Evolutionary conservation across 2,113 vertebrate species (phyloP).

Genomic region (Scalopus aquaticus): DNA sequence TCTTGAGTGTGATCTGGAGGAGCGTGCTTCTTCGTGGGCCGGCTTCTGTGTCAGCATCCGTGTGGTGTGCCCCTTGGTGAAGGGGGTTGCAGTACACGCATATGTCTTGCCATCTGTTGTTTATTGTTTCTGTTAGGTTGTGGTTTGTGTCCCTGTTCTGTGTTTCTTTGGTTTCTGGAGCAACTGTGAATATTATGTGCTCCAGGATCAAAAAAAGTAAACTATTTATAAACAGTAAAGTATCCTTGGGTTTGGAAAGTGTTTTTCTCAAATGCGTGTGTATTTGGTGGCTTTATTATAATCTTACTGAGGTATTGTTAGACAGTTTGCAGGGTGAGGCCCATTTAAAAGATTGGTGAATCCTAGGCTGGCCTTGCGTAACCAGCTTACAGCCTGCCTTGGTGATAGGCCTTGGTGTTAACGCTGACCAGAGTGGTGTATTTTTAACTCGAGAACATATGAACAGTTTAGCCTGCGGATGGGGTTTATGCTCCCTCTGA

Average conservation of each 20-base stretch:
- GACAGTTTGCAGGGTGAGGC: slow-evolving; percentile 69
- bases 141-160: slow-evolving; percentile 84
- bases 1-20: background rate
- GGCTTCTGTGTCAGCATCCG: slow-evolving; percentile 42
- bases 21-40: background rate
- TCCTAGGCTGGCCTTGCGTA: slow-evolving; percentile 60
- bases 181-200: slow-evolving; percentile 83
- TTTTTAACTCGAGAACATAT: slow-evolving; percentile 81
- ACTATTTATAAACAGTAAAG: slow-evolving; percentile 88
- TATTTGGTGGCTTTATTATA: slow-evolving; percentile 83
- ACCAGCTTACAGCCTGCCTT: slow-evolving; percentile 47
- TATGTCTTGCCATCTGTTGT: slow-evolving; percentile 84
- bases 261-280: slow-evolving; percentile 80
- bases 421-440: slow-evolving; percentile 59
- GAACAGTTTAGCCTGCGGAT: slow-evolving; percentile 60
- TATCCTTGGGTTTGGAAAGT: slow-evolving; percentile 83
- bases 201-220: slow-evolving; percentile 85
- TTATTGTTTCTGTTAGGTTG: slow-evolving; percentile 85
- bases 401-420: slow-evolving; percentile 80
- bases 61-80: slow-evolving; percentile 60
- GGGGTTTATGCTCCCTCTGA: slow-evolving; percentile 35
- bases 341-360: slow-evolving; percentile 34
- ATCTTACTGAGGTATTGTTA: slow-evolving; percentile 79
- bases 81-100: slow-evolving; percentile 21
- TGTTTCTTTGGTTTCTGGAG: slow-evolving; percentile 85